Conservation (phyloP, 2,113 vertebrate genomes). For the Pongo abelii region DNA sequence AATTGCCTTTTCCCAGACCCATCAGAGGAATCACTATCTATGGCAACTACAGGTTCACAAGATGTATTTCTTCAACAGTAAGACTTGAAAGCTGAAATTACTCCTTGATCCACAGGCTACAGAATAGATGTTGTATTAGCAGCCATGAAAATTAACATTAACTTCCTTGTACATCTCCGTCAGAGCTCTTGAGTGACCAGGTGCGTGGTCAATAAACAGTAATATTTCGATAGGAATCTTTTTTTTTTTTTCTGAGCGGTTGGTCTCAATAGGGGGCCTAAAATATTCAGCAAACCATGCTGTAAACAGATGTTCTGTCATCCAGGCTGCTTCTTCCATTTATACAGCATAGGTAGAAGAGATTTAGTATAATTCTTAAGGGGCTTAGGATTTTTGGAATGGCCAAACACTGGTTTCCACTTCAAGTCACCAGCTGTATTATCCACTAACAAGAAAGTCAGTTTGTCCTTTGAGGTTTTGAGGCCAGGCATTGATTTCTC, state of each 20-base stretch:
- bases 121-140: not conserved
- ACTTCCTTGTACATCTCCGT: not conserved
- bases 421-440: not conserved
- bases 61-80: not conserved
- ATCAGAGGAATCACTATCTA: not conserved
- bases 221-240: not conserved
- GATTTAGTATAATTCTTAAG: not conserved
- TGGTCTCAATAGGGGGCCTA: not conserved
- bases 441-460: not conserved
- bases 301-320: not conserved
- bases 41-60: not conserved
- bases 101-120: not conserved
- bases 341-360: not conserved
- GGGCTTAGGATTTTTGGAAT: not conserved
- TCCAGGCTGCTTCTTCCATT: not conserved
- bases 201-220: not conserved
- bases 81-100: not conserved
- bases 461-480: not conserved
- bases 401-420: not conserved
- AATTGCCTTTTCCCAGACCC: not conserved
- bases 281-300: not conserved
- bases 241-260: not conserved
- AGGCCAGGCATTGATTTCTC: not conserved
- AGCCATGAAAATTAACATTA: not conserved
- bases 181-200: not conserved